Evolutionary conservation across 2,113 vertebrate species (phyloP), one percentile per base, ranked within the genome.

Genomic region (Coreoperca whiteheadi): DNA sequence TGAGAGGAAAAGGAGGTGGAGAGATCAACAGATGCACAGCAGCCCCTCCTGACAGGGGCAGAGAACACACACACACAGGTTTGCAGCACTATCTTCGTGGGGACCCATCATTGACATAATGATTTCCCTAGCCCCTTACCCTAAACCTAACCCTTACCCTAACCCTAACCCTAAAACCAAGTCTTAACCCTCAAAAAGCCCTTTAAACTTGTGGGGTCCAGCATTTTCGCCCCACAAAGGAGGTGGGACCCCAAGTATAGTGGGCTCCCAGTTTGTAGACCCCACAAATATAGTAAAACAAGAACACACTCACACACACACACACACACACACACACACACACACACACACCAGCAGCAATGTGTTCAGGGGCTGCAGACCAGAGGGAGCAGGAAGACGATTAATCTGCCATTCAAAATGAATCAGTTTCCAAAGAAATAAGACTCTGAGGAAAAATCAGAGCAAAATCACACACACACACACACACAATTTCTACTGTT

Each of bases 11-110:
- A 83, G 54, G 59, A 74, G 60, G 60, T 18, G 56, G 54, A 72
- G 77, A 77, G 20, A 67, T 32, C 67, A 83, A 69, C 87, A 91
- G 89, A 89, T 88, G 91, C 50, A 79, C 59, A 82, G 77, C 89
- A 89, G 91, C 79, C 74, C 64, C 71, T 80, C 6, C 28, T 77
- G 79, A 83, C 69, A 81, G n/a, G n/a, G n/a, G 77, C 43, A 30
- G 2, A 64, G 34, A 1, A 34, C n/a, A n/a, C 76, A 46, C 50
- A 61, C 54, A 34, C 66, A 46, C n/a, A n/a, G n/a, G n/a, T n/a
- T n/a, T n/a, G n/a, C n/a, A n/a, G n/a, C n/a, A n/a, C n/a, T n/a
- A n/a, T n/a, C n/a, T n/a, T n/a, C n/a, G n/a, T n/a, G n/a, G n/a
- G n/a, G n/a, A n/a, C n/a, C n/a, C n/a, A n/a, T n/a, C n/a, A n/a